A percentile compares a stretch with the other conserved stretches of the same genome.
Conservation (phyloP, 2,888 invertebrate species). For the Sericinus montela region DNA sequence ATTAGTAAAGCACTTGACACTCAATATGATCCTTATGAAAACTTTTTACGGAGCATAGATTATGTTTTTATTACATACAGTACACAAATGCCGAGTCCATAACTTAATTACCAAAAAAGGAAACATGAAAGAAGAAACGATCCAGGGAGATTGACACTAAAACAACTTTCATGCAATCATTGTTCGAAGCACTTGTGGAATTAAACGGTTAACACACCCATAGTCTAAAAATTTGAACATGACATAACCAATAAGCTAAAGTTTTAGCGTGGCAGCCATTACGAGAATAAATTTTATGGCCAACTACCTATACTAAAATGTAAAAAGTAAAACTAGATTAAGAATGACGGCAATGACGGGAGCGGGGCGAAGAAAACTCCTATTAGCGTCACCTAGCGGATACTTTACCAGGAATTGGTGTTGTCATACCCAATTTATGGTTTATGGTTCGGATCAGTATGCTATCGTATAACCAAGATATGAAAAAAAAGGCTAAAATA, state of each 20-base stretch:
- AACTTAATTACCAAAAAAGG: constrained; percentile 75
- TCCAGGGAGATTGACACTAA: constrained; percentile 59
- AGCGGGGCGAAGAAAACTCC: constrained; percentile 51
- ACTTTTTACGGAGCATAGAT: constrained; percentile 70
- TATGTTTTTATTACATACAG: constrained; percentile 63
- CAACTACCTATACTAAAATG: constrained; percentile 41
- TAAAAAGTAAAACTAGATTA: constrained; percentile 69
- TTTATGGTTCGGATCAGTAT: no score
- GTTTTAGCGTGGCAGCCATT: constrained; percentile 76
- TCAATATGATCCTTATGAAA: constrained; percentile 58
- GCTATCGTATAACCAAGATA: no score
- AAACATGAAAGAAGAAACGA: constrained; percentile 75
- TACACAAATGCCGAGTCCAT: constrained; percentile 69
- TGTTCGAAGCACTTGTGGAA: constrained; percentile 65
- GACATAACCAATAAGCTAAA: constrained; percentile 73
- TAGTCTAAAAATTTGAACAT: constrained; percentile 53
- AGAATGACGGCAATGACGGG: constrained; percentile 72
- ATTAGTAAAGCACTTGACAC: constrained; percentile 57
- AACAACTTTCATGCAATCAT: constrained; percentile 63
- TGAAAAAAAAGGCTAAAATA: no score
- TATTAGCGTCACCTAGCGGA: constrained; percentile 60
- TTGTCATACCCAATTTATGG: constrained; percentile 30
- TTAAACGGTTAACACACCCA: constrained; percentile 45
- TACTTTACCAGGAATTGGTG: constrained; percentile 27
- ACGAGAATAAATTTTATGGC: constrained; percentile 69